phyloP scores from a whole-genome alignment of 35 echinoderm and acorn worm species.

The Eucidaris tribuloides region DNA sequence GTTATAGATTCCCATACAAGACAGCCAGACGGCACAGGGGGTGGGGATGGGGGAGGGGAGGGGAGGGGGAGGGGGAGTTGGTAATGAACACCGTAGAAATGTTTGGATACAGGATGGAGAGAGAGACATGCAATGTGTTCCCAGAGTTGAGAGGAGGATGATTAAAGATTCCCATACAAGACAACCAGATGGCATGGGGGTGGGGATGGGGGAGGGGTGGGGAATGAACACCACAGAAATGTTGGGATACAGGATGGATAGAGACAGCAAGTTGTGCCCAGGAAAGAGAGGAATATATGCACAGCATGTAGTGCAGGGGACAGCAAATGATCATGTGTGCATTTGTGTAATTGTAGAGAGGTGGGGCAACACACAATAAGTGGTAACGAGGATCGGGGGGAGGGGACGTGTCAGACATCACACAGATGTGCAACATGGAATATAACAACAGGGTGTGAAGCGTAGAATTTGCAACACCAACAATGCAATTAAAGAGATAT shows the following conservation, averaged over 20 bases:
- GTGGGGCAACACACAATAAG: no score
- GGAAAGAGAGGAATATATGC: neutral
- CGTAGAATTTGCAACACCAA: no score
- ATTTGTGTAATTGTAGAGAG: no score
- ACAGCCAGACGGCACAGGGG: neutral
- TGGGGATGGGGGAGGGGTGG: neutral
- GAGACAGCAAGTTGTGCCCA: no score
- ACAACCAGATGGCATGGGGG: neutral
- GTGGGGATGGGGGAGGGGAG: neutral
- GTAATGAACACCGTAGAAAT: neutral
- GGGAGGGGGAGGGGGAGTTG: neutral
- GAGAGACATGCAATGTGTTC: neutral
- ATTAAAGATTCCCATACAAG: neutral
- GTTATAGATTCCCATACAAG: slow-evolving; percentile 29
- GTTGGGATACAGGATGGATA: no score
- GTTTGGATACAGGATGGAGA: neutral
- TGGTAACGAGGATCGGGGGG: no score
- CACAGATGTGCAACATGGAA: no score
- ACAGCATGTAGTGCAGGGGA: no score
- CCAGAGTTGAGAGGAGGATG: neutral
- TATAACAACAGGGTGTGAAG: no score
- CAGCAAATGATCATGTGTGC: no score
- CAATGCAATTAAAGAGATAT: no score
- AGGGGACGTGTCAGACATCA: no score
- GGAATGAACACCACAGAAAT: neutral